phyloP scores from a whole-genome alignment of 2,797 vertebrate species.

The Mormyrops boulengeri region DNA sequence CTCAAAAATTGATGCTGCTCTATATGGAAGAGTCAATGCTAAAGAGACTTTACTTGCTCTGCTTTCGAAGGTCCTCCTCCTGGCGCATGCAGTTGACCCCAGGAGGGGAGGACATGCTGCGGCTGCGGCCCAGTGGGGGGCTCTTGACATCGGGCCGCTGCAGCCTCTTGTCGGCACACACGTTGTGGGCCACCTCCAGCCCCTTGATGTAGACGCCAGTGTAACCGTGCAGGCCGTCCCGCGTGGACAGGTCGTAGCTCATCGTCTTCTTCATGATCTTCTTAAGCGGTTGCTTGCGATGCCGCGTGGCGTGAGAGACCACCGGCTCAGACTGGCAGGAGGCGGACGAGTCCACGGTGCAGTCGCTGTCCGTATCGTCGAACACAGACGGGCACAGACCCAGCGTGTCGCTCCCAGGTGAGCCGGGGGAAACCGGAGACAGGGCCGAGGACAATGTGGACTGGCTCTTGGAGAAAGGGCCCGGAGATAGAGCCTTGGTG shows the following conservation, averaged over 20 bases:
- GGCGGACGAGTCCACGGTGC: constrained; percentile 59
- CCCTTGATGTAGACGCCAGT: constrained; percentile 70
- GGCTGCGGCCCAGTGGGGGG: constrained; percentile 56
- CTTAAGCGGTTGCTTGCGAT: constrained; percentile 71
- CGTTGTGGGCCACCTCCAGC: constrained; percentile 68
- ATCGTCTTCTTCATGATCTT: constrained; percentile 78
- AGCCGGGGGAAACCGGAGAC: constrained; percentile 50
- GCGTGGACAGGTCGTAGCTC: constrained; percentile 55
- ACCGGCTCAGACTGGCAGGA: constrained; percentile 65
- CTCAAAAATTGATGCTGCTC: too few species aligned
- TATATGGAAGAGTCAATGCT: not conserved
- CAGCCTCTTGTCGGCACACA: constrained; percentile 62
- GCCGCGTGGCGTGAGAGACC: constrained; percentile 47
- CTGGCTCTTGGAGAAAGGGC: constrained; percentile 44
- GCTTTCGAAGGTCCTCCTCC: constrained; percentile 54
- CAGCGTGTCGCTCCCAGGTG: constrained; percentile 43
- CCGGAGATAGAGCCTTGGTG: constrained; percentile 40
- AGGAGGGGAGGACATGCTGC: constrained; percentile 66
- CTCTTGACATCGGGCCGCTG: constrained; percentile 56
- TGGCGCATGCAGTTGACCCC: constrained; percentile 45
- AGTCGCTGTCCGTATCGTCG: constrained; percentile 68
- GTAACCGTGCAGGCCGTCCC: constrained; percentile 60
- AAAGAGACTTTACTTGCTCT: constrained; percentile 58
- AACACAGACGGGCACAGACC: constrained; percentile 50
- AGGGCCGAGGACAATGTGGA: constrained; percentile 34